phyloP scores from a whole-genome alignment of 2,113 vertebrate species.

The Telmatochromis brachygnathus region DNA sequence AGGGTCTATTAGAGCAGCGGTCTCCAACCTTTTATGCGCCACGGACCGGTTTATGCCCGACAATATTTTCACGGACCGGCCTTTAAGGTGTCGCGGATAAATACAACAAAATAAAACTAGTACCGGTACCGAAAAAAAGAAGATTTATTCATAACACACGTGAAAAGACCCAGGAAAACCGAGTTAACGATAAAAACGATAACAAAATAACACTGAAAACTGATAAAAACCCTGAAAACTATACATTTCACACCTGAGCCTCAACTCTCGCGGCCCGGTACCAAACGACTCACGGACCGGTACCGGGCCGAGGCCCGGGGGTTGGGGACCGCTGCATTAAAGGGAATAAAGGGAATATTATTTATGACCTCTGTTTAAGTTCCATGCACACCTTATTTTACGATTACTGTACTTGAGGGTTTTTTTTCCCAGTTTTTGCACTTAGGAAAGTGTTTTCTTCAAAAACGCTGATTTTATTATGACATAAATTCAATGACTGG shows the following conservation, averaged over 20 bases:
- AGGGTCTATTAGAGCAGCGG: no score
- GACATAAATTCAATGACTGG: background rate
- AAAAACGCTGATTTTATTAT: background rate
- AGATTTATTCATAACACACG: no score
- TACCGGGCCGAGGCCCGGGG: no score
- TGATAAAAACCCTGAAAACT: no score
- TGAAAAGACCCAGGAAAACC: no score
- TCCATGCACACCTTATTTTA: background rate
- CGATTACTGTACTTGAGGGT: rapidly evolving
- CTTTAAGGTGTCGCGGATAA: no score
- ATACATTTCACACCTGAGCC: no score
- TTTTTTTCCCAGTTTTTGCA: rapidly evolving
- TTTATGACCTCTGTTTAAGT: background rate
- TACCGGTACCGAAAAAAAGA: rapidly evolving
- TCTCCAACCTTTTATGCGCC: rapidly evolving
- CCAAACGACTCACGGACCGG: no score
- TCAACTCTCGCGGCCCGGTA: no score
- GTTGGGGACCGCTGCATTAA: background rate
- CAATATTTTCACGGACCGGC: rapidly evolving
- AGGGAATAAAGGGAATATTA: background rate
- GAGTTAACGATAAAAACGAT: rapidly evolving
- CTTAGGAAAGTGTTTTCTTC: background rate
- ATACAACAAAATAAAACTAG: no score
- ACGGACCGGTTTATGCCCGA: no score
- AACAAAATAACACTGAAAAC: no score